Evolutionary conservation across 2,113 vertebrate species (phyloP).

Genomic region (Mesocricetus auratus): DNA sequence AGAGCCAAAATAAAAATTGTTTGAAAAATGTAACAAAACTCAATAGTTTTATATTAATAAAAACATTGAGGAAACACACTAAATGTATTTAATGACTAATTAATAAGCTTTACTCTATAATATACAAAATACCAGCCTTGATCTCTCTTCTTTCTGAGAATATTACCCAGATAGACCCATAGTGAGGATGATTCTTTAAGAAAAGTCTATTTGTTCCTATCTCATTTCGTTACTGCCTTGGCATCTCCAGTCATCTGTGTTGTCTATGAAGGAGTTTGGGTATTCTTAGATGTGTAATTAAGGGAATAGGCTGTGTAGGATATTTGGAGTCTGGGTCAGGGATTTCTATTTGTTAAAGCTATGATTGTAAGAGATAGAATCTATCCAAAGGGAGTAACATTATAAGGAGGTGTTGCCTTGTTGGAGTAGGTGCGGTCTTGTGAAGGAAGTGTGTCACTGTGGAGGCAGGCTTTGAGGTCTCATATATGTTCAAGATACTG

Average conservation of each 20-base stretch:
- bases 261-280: neutral
- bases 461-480: no score
- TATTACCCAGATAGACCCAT: neutral
- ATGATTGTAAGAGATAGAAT: neutral
- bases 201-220: neutral
- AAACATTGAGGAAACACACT: neutral
- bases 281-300: neutral
- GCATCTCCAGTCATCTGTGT: neutral
- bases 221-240: neutral
- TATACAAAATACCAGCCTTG: neutral
- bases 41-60: neutral
- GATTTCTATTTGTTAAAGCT: neutral
- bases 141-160: neutral
- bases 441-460: no score
- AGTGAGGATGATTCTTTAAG: neutral
- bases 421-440: no score
- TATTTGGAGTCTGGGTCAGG: neutral
- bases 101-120: neutral
- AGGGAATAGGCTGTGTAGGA: neutral
- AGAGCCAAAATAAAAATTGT: neutral
- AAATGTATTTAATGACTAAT: neutral
- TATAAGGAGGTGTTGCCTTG: no score
- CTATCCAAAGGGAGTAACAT: neutral
- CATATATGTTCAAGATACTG: no score
- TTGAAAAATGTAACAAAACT: neutral